A percentile compares a stretch with the other conserved stretches of the same genome.
phyloP scores from a whole-genome alignment of 2,797 vertebrate genomes.

The Buceros bicornis region DNA sequence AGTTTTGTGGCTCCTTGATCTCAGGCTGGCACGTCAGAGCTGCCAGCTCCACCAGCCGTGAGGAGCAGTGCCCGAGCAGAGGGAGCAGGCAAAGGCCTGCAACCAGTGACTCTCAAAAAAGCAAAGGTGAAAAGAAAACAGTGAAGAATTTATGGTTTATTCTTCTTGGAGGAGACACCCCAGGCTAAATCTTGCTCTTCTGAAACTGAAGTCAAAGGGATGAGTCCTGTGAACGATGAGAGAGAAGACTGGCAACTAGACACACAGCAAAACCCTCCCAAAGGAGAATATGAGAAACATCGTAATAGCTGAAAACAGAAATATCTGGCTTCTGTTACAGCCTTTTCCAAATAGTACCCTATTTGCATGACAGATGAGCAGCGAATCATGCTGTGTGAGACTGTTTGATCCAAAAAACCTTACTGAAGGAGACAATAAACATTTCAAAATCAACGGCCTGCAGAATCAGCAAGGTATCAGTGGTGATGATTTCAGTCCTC shows the following conservation, averaged over 20 bases:
- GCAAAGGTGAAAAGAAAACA: background rate
- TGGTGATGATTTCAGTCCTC: background rate
- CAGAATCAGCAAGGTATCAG: background rate
- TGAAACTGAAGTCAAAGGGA: background rate
- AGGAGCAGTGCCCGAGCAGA: background rate
- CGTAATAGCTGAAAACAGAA: background rate
- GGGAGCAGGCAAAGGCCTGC: background rate
- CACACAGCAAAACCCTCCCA: background rate
- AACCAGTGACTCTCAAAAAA: background rate
- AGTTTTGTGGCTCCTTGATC: conserved; percentile 69
- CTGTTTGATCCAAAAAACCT: background rate
- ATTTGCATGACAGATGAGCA: background rate
- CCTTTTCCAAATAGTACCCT: background rate
- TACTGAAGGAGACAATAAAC: background rate
- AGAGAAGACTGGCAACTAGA: background rate
- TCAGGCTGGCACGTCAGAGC: conserved; percentile 35
- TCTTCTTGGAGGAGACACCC: background rate
- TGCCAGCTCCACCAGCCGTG: background rate
- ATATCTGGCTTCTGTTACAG: background rate
- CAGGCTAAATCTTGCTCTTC: background rate
- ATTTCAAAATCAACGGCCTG: background rate
- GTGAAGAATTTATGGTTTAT: background rate
- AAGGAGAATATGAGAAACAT: background rate
- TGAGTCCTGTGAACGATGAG: background rate
- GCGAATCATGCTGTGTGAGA: background rate